Percentiles rank a stretch among this genome's conserved stretches.
Conservation (phyloP, 2,113 vertebrate species). For the zebrafish (Danio rerio) region GRCz12tu NC_133180.1:12324001-12324500, state of each 20-base stretch:
- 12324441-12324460: too few relatives aligned
- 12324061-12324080: background rate
- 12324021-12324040: background rate
- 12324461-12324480: too few relatives aligned
- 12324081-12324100: background rate
- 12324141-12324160: background rate
- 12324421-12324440: too few relatives aligned
- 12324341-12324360: too few relatives aligned
- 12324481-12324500: too few relatives aligned
- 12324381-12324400: too few relatives aligned
- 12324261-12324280: background rate
- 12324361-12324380: too few relatives aligned
- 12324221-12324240: background rate
- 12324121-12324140: background rate
- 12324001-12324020: constrained; percentile 37
- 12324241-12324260: background rate
- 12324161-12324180: background rate
- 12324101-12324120: background rate
- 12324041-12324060: background rate
- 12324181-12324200: background rate
- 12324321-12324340: too few relatives aligned
- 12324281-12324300: background rate
- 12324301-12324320: background rate
- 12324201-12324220: background rate
- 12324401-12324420: too few relatives aligned